Base-by-base conservation (phyloP, 2,797 vertebrate genomes). In the Silurus aristotelis region DNA sequence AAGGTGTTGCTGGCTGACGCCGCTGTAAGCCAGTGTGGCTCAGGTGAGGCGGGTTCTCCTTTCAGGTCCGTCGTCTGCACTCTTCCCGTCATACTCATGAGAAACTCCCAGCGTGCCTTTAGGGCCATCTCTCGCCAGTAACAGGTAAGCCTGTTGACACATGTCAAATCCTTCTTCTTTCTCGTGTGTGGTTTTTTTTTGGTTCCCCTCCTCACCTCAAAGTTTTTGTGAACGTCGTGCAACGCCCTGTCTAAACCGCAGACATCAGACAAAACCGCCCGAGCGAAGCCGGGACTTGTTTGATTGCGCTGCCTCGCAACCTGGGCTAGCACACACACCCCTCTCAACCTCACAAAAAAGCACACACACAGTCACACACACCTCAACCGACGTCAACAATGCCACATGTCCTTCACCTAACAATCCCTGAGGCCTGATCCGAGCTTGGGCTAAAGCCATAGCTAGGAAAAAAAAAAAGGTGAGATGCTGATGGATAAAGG, bases 191-290 rank as follows among this genome's bases (percentile, higher is more conserved):
- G 79, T 83, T 83, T 80, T 84, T 83, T 87, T 80, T 70, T 77
- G 61, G 25, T 78, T 89, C 77, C 84, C 63, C 87, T 85, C 84
- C 86, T 86, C 76, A 83, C n/a, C 86, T 85, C 66, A 84, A 87
- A 88, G 84, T 91, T 90, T 88, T 89, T 17, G 91, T 90, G 91
- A 90, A 89, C 82, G 89, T 86, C 90, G 90, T 92, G 93, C 92
- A 95, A 95, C 95, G 94, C 95, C 96, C 95, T 94, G 94, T 95
- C 95, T 95, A 91, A 94, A 93, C 94, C 94, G 88, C 94, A 95
- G 95, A 95, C 94, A 94, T 96, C 94, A 95, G 91, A 95, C 48
- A 92, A 92, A 88, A 87, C 70, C 87, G 86, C 88, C 89, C 25
- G 88, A 93, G 95, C 93, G 94, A 92, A 94, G 94, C 92, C 27